Conservation (phyloP, 2,113 vertebrate genomes). For the Myodes glareolus region DNA sequence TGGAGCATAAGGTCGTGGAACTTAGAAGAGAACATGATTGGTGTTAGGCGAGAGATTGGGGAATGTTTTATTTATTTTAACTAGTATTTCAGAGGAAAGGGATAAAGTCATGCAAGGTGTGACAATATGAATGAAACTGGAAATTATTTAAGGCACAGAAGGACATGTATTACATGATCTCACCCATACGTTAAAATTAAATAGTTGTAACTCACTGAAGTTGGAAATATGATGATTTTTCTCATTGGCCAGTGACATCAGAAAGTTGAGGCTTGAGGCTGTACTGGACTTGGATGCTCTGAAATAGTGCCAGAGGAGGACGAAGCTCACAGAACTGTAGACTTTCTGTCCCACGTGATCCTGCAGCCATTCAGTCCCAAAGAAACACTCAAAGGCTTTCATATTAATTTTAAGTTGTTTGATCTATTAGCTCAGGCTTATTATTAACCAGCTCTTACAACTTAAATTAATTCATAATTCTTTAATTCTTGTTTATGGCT, state of each 20-base stretch:
- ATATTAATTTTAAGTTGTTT: no score
- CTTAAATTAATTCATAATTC: no score
- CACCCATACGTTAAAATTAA: neutral
- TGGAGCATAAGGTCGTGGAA: neutral
- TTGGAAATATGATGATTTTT: neutral
- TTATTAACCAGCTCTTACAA: no score
- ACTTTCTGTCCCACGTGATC: no score
- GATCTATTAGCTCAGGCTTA: no score
- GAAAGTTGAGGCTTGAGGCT: neutral
- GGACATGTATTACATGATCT: neutral
- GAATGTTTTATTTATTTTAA: neutral
- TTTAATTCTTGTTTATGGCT: no score
- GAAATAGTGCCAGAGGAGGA: neutral
- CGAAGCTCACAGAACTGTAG: neutral
- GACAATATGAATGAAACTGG: neutral
- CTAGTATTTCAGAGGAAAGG: neutral
- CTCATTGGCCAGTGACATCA: neutral
- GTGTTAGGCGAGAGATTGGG: neutral
- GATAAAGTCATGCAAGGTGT: neutral
- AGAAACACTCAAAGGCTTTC: no score
- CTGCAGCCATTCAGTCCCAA: no score
- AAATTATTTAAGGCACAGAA: neutral
- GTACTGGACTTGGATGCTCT: neutral
- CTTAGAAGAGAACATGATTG: neutral
- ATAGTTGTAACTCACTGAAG: neutral